Conservation (phyloP, 2,113 vertebrate genomes). For the Procavia capensis region DNA sequence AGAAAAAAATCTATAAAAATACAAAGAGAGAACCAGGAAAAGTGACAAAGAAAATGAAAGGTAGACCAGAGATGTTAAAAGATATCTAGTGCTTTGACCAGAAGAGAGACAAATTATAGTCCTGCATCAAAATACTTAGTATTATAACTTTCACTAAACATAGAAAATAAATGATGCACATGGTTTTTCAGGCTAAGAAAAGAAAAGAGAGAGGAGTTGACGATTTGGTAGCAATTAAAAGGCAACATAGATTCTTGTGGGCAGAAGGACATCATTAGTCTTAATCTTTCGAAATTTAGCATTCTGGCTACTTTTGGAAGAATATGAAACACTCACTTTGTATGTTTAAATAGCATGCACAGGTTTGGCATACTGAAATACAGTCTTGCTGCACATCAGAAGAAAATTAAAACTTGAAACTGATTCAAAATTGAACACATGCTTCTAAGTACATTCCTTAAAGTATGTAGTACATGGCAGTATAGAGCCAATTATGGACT, state of each 20-base stretch:
- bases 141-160: conserved; percentile 41
- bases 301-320: conserved; percentile 37
- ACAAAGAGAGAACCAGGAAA: neutral
- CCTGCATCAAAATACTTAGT: conserved; percentile 34
- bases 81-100: conserved; percentile 32
- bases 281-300: conserved; percentile 53
- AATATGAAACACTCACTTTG: conserved; percentile 36
- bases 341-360: neutral
- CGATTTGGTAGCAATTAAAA: conserved; percentile 68
- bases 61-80: conserved; percentile 11
- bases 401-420: conserved; percentile 34
- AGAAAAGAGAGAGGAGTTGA: conserved; percentile 38
- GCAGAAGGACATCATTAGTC: conserved; percentile 52
- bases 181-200: conserved; percentile 48
- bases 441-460: conserved; percentile 7
- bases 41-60: neutral
- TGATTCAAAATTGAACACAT: conserved; percentile 2
- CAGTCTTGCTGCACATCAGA: neutral
- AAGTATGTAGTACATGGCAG: neutral
- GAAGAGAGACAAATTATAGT: conserved; percentile 53
- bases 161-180: conserved; percentile 31
- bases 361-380: neutral
- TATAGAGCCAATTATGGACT: neutral
- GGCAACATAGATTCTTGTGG: conserved; percentile 51
- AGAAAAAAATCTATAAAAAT: neutral